Base-by-base conservation (phyloP, 2,113 vertebrate species). In the Sphyrna mokarran region DNA sequence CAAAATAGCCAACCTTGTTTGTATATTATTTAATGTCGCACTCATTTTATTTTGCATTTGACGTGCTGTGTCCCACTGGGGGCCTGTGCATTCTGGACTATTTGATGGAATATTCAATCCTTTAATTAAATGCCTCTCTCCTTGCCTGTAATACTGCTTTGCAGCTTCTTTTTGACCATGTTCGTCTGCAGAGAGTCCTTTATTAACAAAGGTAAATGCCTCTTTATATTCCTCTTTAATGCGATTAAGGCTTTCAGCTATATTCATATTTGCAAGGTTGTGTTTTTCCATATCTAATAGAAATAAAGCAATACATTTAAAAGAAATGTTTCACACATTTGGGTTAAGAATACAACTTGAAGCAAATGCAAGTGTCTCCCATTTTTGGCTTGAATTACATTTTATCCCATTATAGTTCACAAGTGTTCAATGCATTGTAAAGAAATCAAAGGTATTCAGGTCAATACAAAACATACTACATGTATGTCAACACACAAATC, bases 31-130 rank as follows among this genome's bases (percentile, higher is more conserved):
- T 10, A 99, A 97, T 0, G 99, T 99, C 96, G 99, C 99, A 96
- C 97, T 97, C 99, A 99, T 99, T 97, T 99, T 99, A 96, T 97
- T 97, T 8, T 99, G 99, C 99, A 99, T 99, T 97, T 99, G 97
- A 87, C 98, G 97, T 58, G 98, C 99, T 6, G 98, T 97, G 2
- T 99, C 98, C 99, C 98, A 99, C 70, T 97, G 97, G 83, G 97
- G 95, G 1, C 98, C 98, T 0, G 95, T 96, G 37, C 98, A 98
- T 0, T 98, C 97, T 0, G 97, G 97, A 0, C 98, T 98, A 1
- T 96, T 95, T 0, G 98, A 97, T 0, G 98, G 97, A 96, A 99
- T 96, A 14, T 97, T 98, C 91, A 99, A 95, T 93, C 98, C 98
- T 96, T 97, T 97, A 95, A 98, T 97, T 61, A 99, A 97, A 96